Conservation (phyloP, 2,888 invertebrate genomes). For the Steinernema carpocapsae region DNA sequence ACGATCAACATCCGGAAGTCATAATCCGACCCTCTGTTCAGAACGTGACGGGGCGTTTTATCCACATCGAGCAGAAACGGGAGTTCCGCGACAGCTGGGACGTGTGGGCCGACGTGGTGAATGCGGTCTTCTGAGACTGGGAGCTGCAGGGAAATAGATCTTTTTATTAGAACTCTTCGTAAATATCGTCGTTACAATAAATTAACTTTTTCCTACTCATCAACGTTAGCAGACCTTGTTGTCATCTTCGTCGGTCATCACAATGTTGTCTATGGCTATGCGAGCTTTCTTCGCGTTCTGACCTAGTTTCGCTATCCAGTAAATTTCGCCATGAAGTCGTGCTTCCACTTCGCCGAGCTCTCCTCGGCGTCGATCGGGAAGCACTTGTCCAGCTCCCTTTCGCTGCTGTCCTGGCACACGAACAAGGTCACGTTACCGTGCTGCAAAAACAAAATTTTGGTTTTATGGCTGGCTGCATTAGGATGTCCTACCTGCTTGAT, state of each 20-base stretch:
- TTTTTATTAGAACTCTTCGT: constrained; percentile 27
- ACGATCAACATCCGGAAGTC: neutral
- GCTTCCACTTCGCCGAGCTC: neutral
- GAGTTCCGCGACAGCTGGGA: constrained; percentile 38
- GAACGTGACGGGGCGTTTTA: constrained; percentile 44
- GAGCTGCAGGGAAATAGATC: constrained; percentile 1
- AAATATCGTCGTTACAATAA: constrained; percentile 6
- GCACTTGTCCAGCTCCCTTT: constrained; percentile 64
- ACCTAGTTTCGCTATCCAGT: constrained; percentile 53
- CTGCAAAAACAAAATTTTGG: too few relatives aligned
- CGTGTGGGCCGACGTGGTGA: constrained; percentile 43
- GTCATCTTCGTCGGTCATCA: constrained; percentile 51
- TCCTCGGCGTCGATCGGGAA: constrained; percentile 46
- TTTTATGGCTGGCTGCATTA: too few relatives aligned
- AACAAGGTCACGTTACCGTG: constrained; percentile 62
- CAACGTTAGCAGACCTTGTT: constrained; percentile 46
- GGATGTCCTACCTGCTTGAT: constrained; percentile 45
- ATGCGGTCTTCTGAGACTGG: constrained; percentile 36
- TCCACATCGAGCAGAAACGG: constrained; percentile 51
- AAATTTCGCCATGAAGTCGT: constrained; percentile 62
- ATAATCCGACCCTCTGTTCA: constrained; percentile 7
- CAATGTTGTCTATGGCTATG: constrained; percentile 50
- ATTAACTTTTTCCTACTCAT: neutral
- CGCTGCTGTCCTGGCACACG: constrained; percentile 66
- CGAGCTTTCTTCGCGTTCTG: constrained; percentile 48